Evolutionary conservation across 2,888 invertebrate genomes (phyloP), one percentile per base, ranked within the genome.

Genomic region (Capitulum mitella): DNA sequence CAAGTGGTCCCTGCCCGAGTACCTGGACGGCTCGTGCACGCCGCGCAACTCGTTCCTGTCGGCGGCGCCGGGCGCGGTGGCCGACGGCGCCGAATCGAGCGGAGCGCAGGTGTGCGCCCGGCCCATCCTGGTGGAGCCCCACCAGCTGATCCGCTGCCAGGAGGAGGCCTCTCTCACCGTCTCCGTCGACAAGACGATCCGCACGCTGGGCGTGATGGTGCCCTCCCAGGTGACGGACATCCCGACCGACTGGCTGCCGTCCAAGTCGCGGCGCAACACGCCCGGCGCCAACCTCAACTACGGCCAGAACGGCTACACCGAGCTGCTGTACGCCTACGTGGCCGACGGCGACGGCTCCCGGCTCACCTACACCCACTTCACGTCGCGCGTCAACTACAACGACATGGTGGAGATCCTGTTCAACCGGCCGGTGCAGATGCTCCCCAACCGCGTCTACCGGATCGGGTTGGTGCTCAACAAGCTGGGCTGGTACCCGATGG

Each of bases 391-490:
- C 81, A 89, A 89, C n/a, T 91, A 90, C 85, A 88, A 91, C 34
- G 91, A 91, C 43, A 87, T 92, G 82, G 89, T 93, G 79, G 93
- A 93, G 86, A 92, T 94, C 83, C 90, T 90, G 82, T 93, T 93
- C 86, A 92, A 93, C 87, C 86, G 92, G 14, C 92, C 93, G 14
- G 91, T 93, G 79, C 92, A 91, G 83, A 92, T 94, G 83, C 91
- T 92, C 84, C 88, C 90, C 83, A 90, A 91, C 84, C 91, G 91
- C 89, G 89, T 91, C 79, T 94, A 93, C 86, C 91, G 92, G 85
- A 91, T 94, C 82, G 93, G 92, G 78, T 92, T 93, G 43, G 92
- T 92, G 74, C 90, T 93, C 86, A 93, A 93, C 86, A 93, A 92
- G 85, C 88, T 90, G 81, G 93, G 93, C 26, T 91, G 91, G 89